Percentiles rank a stretch among this genome's conserved stretches.
Conservation (phyloP, 2,113 vertebrate genomes). For the Arvicanthis niloticus region DNA sequence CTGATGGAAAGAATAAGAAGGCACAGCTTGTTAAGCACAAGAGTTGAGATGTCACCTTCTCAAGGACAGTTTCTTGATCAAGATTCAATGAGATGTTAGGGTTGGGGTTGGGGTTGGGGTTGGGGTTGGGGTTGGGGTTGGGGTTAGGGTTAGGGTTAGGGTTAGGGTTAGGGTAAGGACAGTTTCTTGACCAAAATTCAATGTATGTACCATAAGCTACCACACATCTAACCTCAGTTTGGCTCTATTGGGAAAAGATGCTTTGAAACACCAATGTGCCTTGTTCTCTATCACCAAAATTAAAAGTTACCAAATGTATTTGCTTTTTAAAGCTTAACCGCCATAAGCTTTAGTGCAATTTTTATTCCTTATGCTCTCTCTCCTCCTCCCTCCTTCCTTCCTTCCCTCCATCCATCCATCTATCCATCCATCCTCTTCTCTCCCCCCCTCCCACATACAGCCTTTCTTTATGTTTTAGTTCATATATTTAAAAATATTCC, state of each 20-base stretch:
- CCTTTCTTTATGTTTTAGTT: not conserved
- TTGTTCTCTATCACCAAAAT: conserved; percentile 28
- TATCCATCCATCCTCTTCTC: fast-evolving
- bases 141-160: no score
- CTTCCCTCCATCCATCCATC: not conserved
- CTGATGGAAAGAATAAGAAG: conserved; percentile 24
- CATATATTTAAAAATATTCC: not conserved
- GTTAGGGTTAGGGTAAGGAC: no score
- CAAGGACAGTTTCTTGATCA: not conserved
- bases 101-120: no score
- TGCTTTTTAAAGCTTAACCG: conserved; percentile 23
- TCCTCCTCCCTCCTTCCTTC: not conserved
- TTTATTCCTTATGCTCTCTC: not conserved
- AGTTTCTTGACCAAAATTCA: conserved; percentile 14
- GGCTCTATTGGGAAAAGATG: not conserved
- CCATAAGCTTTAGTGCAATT: not conserved
- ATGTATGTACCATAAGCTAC: not conserved
- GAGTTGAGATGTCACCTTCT: not conserved
- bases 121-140: no score
- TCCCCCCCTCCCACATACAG: fast-evolving
- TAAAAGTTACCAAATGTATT: not conserved
- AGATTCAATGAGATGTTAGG: not conserved
- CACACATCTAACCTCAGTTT: not conserved
- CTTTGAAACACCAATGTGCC: conserved; percentile 25
- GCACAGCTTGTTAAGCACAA: conserved; percentile 4